Evolutionary conservation across 1,140 invertebrate species (phyloP).

Genomic region (Coelopa frigida): DNA sequence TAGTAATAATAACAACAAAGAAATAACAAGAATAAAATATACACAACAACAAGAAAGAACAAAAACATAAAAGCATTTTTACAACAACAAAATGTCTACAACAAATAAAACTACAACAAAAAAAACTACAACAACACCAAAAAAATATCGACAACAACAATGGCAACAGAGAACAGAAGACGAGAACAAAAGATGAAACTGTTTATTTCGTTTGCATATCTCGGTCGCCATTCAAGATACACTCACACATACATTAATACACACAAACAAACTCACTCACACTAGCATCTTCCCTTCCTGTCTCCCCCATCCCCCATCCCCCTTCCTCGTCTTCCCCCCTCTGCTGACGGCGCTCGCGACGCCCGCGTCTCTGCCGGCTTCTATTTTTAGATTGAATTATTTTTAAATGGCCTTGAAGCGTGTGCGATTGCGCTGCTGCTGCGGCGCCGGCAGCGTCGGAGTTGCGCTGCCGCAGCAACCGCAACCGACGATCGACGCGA

Average conservation of each 20-base stretch:
- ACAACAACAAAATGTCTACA: too few relatives aligned
- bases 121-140: background rate
- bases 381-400: slow-evolving; percentile 37
- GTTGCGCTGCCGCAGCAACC: too few relatives aligned
- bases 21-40: too few relatives aligned
- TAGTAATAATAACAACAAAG: too few relatives aligned
- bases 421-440: background rate
- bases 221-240: background rate
- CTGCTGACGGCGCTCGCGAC: background rate
- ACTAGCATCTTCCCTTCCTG: background rate
- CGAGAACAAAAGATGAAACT: too few relatives aligned
- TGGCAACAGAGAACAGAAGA: too few relatives aligned
- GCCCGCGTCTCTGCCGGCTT: background rate
- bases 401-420: slow-evolving; percentile 39
- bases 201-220: background rate
- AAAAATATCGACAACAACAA: background rate
- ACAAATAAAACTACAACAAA: background rate
- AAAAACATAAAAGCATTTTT: too few relatives aligned
- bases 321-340: background rate
- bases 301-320: background rate
- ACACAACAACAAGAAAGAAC: too few relatives aligned
- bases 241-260: background rate
- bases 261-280: background rate
- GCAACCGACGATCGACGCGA: too few relatives aligned
- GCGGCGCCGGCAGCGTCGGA: background rate